These are phyloP conservation scores for Ferdinandea cuprea DNA, from an alignment of 2,888 invertebrate genomes.

Conservation along the genomic window DNA sequence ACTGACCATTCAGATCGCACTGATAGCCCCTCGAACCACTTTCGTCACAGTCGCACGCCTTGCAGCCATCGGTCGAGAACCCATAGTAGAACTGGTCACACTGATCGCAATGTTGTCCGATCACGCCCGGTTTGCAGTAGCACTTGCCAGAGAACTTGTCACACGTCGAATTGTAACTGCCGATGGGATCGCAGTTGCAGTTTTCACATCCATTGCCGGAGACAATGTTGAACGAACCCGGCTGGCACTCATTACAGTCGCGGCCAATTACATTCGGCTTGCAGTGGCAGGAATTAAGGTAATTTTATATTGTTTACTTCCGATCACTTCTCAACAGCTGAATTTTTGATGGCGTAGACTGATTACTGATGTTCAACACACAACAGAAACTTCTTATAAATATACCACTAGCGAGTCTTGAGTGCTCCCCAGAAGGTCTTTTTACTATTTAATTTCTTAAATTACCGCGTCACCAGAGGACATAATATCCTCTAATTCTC, in stretches of 20 bases:
- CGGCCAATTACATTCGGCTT: slow-evolving; percentile 91
- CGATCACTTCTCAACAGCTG: no score
- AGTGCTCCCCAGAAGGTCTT: no score
- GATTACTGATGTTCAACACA: no score
- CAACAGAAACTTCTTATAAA: no score
- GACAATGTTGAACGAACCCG: slow-evolving; percentile 92
- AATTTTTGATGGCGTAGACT: no score
- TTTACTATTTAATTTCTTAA: no score
- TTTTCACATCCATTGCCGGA: slow-evolving; percentile 93
- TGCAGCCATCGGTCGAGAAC: slow-evolving; percentile 91
- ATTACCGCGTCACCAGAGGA: no score
- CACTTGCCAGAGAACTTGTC: slow-evolving; percentile 93
- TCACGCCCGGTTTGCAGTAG: slow-evolving; percentile 92
- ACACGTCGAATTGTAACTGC: slow-evolving; percentile 93
- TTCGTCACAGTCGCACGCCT: slow-evolving; percentile 93
- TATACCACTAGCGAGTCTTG: no score
- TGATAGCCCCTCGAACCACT: slow-evolving; percentile 95
- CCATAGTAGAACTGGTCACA: slow-evolving; percentile 92
- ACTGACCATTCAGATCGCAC: slow-evolving; percentile 94
- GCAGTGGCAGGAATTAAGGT: slow-evolving; percentile 91
- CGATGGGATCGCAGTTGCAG: slow-evolving; percentile 94
- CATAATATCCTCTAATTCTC: no score
- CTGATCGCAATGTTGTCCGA: slow-evolving; percentile 89
- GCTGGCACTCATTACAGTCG: slow-evolving; percentile 93
- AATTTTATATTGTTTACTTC: no score